Evolutionary conservation across 2,888 invertebrate genomes (phyloP).

Genomic region (Tetragonula carbonaria): DNA sequence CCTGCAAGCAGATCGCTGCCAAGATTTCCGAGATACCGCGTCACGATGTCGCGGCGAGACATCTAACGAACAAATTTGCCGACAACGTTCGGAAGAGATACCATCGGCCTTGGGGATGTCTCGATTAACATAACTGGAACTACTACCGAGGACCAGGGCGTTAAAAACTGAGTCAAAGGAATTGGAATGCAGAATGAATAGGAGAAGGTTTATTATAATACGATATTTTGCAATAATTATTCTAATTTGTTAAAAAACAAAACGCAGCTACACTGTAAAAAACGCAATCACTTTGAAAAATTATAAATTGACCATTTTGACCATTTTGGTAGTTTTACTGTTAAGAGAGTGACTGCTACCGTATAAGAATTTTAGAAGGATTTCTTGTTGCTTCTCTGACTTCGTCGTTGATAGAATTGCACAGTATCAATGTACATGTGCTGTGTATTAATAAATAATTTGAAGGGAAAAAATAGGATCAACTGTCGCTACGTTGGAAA

Average conservation of each 20-base stretch:
- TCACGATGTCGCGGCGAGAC: conserved; percentile 61
- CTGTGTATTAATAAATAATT: not conserved
- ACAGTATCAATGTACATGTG: not conserved
- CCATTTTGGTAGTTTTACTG: no score
- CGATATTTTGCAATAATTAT: not conserved
- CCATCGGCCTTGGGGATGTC: not conserved
- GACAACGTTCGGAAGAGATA: conserved; percentile 68
- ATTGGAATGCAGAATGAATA: no score
- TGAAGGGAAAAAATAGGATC: no score
- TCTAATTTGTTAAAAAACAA: no score
- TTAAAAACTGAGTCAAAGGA: no score
- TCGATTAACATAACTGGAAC: not conserved
- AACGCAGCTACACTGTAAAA: no score
- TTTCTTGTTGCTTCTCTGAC: not conserved
- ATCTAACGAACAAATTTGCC: conserved; percentile 77
- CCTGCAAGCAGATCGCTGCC: conserved; percentile 36
- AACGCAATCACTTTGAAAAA: no score
- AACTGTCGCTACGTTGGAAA: no score
- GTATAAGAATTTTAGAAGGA: no score
- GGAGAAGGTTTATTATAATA: not conserved
- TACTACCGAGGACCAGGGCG: no score
- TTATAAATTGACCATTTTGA: no score
- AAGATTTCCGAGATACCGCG: conserved; percentile 29
- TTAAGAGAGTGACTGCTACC: no score
- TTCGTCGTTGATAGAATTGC: not conserved